Conservation (phyloP, 1,140 invertebrate genomes). For the Artemia franciscana region DNA sequence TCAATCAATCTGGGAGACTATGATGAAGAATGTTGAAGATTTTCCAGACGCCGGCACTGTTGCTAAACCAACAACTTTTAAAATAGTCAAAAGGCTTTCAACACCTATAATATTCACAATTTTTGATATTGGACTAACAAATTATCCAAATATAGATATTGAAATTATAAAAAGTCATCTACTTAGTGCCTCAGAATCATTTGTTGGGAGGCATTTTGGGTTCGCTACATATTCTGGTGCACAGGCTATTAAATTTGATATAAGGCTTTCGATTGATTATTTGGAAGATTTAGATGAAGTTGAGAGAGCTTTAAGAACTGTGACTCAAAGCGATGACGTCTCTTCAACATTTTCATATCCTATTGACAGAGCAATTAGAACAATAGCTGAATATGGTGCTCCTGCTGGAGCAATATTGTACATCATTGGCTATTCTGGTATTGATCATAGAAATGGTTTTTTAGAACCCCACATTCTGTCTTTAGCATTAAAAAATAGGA, state of each 20-base stretch:
- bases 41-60: neutral
- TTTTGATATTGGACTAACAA: neutral
- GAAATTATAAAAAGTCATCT: neutral
- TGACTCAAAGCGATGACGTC: neutral
- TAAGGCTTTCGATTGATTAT: neutral
- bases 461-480: neutral
- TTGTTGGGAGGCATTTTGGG: neutral
- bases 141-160: neutral
- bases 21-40: constrained; percentile 8
- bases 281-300: neutral
- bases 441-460: neutral
- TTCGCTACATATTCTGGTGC: neutral
- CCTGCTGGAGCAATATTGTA: neutral
- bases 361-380: neutral
- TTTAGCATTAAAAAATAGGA: neutral
- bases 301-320: too few relatives aligned
- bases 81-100: neutral
- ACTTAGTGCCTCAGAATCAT: neutral
- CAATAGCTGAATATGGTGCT: neutral
- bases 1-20: constrained; percentile 14
- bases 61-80: neutral
- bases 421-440: neutral
- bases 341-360: neutral
- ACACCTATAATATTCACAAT: neutral
- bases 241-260: neutral